Conservation (phyloP, 2,888 invertebrate species). For the Pyrgus malvae region DNA sequence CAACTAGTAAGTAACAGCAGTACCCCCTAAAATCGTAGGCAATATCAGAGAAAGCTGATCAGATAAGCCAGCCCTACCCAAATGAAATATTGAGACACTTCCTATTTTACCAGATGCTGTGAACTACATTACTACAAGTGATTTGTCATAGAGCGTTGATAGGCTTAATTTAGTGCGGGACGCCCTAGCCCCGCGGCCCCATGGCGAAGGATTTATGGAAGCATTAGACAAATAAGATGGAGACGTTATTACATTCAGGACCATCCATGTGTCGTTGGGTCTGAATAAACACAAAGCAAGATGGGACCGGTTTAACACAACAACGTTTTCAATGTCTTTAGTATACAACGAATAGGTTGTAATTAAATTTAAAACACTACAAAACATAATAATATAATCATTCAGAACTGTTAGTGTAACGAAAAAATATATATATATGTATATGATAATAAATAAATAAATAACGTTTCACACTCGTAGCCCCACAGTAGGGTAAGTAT, state of each 20-base stretch:
- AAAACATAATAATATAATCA: too few species aligned
- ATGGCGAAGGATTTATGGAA: conserved; percentile 36
- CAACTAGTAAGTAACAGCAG: too few species aligned
- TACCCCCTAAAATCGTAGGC: not conserved
- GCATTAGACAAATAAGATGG: conserved; percentile 27
- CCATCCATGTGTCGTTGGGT: conserved; percentile 18
- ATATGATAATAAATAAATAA: too few species aligned
- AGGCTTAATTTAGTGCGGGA: conserved; percentile 60
- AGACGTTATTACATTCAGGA: conserved; percentile 16
- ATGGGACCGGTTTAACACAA: conserved; percentile 2
- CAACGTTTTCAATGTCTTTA: not conserved
- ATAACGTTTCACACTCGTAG: too few species aligned
- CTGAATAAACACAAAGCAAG: conserved; percentile 12
- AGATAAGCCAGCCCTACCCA: conserved; percentile 1
- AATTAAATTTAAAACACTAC: too few species aligned
- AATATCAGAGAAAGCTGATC: not conserved
- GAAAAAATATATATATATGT: too few species aligned
- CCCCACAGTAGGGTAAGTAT: too few species aligned
- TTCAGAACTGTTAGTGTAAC: too few species aligned
- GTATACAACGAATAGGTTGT: too few species aligned
- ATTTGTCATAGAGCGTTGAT: conserved; percentile 72
- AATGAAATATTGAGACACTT: conserved; percentile 18
- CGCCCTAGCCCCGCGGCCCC: conserved; percentile 36
- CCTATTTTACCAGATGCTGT: conserved; percentile 17
- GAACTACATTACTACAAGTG: conserved; percentile 40